Percentiles rank a stretch among this genome's conserved stretches.
Evolutionary conservation across 1,140 invertebrate genomes (phyloP).

Genomic region (Diorhabda carinulata): DNA sequence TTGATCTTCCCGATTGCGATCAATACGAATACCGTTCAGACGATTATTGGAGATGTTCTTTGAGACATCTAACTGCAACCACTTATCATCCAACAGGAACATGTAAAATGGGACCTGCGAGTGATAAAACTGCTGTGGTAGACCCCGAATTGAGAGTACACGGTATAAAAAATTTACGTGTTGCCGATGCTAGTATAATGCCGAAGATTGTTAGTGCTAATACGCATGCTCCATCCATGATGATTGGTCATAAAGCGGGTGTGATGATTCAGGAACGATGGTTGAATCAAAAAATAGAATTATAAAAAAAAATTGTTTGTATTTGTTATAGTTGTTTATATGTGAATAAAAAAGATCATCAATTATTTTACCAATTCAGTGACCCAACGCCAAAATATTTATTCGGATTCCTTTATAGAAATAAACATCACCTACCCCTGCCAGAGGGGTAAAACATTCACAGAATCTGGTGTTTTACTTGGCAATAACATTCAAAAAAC

Average conservation of each 20-base stretch:
- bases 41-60: slow-evolving; percentile 81
- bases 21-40: slow-evolving; percentile 68
- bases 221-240: slow-evolving; percentile 61
- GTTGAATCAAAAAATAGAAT: slow-evolving; percentile 27
- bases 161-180: slow-evolving; percentile 54
- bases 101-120: slow-evolving; percentile 79
- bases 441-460: no score
- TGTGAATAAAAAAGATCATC: no score
- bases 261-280: slow-evolving; percentile 64
- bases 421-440: no score
- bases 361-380: no score
- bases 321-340: no score
- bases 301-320: no score
- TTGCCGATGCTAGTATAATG: slow-evolving; percentile 64
- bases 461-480: no score
- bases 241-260: slow-evolving; percentile 64
- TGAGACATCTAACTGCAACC: slow-evolving; percentile 77
- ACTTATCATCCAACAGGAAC: slow-evolving; percentile 84
- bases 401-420: no score
- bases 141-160: slow-evolving; percentile 61
- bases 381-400: no score
- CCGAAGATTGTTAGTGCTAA: slow-evolving; percentile 62
- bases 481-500: no score
- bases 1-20: slow-evolving; percentile 72
- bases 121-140: slow-evolving; percentile 74